Percentiles rank a stretch among this genome's conserved stretches.
These are phyloP conservation scores for Ornithoptera alexandrae DNA, from an alignment of 2,888 invertebrate genomes.

Conservation along the genomic window DNA sequence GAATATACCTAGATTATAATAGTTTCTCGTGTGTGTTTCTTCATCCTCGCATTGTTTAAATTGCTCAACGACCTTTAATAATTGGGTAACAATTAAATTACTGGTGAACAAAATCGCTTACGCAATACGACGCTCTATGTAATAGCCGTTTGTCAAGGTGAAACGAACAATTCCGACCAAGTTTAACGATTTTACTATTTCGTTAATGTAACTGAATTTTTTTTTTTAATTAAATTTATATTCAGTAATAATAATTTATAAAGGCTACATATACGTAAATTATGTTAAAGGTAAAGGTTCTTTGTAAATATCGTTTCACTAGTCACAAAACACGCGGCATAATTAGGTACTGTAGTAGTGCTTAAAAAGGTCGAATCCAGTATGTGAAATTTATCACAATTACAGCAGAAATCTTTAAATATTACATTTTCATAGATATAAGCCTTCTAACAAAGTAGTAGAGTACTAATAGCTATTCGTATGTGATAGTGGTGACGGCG, in stretches of 20 bases:
- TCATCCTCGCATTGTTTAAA: constrained; percentile 8
- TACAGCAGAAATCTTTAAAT: too few relatives aligned
- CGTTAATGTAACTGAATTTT: constrained; percentile 8
- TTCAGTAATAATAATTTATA: background rate
- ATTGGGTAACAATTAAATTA: constrained; percentile 24
- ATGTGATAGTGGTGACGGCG: too few relatives aligned
- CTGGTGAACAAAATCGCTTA: constrained; percentile 18
- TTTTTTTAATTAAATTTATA: background rate
- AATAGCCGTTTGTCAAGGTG: constrained; percentile 21
- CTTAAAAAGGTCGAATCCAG: too few relatives aligned
- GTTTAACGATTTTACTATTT: constrained; percentile 13
- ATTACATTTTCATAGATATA: too few relatives aligned
- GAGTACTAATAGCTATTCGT: too few relatives aligned
- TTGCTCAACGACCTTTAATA: constrained; percentile 20
- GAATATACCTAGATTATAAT: constrained; percentile 15
- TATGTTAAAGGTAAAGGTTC: background rate
- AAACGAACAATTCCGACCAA: constrained; percentile 14
- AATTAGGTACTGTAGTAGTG: too few relatives aligned
- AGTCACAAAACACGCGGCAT: background rate
- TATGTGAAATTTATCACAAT: too few relatives aligned
- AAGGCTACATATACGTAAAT: too few relatives aligned
- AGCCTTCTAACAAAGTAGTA: too few relatives aligned
- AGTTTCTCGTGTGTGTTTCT: constrained; percentile 5
- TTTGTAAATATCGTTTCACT: background rate
- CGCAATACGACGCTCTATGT: constrained; percentile 13